Conservation (phyloP, 92 coral and sea anemone species). For the Phenganax subtilis region DNA sequence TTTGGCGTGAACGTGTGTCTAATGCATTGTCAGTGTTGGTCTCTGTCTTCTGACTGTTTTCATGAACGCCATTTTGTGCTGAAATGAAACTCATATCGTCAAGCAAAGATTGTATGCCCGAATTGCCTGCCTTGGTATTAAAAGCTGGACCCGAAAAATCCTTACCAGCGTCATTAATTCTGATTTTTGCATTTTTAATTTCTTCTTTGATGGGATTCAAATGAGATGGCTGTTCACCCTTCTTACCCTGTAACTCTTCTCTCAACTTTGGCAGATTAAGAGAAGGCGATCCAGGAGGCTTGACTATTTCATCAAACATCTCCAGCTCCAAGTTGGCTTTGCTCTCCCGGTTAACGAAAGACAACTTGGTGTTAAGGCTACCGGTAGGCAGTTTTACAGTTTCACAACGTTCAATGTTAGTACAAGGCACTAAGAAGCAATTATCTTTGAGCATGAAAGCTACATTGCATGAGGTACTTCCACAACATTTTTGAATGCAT, state of each 20-base stretch:
- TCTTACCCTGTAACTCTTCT: background rate
- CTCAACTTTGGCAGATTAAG: background rate
- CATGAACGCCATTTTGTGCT: background rate
- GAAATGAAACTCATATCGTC: background rate
- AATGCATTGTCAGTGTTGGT: background rate
- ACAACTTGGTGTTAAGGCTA: slow-evolving; percentile 19
- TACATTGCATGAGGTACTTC: slow-evolving; percentile 29
- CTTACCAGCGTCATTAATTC: background rate
- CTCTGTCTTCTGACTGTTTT: background rate
- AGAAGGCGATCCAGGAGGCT: background rate
- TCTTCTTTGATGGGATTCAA: background rate
- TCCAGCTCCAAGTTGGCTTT: slow-evolving; percentile 7
- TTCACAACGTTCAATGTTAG: slow-evolving; percentile 30
- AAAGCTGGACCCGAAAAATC: background rate
- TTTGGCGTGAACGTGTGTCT: background rate
- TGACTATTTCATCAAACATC: slow-evolving; percentile 21
- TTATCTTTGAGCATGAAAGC: slow-evolving; percentile 45
- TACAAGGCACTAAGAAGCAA: slow-evolving; percentile 45
- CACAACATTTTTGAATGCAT: slow-evolving; percentile 40
- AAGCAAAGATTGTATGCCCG: slow-evolving; percentile 8
- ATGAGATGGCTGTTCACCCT: background rate
- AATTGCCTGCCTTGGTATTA: background rate
- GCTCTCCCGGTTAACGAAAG: slow-evolving; percentile 21
- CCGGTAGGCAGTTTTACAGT: slow-evolving; percentile 24
- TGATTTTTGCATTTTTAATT: background rate